Base-by-base conservation (phyloP, 2,113 vertebrate genomes). In the Chaetodon auriga region DNA sequence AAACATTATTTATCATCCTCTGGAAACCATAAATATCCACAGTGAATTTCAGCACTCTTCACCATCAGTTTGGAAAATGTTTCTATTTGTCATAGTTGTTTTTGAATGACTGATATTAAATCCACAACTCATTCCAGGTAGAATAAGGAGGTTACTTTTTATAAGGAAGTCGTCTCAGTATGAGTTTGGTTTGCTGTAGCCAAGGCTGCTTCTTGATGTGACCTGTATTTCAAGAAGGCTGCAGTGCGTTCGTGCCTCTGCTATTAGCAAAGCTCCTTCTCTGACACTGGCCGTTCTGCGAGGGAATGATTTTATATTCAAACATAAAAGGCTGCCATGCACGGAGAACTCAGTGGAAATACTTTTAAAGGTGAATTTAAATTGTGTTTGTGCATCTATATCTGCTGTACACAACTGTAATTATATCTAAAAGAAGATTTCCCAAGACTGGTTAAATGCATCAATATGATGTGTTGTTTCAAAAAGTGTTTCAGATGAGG, bases 251-350 rank as follows among this genome's bases (percentile, higher is more conserved):
- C 15, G 16, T 38, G 73, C 16, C 30, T 30, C n/a, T 48, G 11
- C 62, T 74, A 70, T 51, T 66, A 61, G 54, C 36, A 61, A 68
- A 68, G 46, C 63, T 61, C 2, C 25, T 65, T 49, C 36, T 61
- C 16, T 68, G 45, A 81, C 55, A 45, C 23, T 23, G 63, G 36
- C 45, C 7, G 0, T 46, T 68, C 80, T 54, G 41, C 19, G 65
- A 57, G 64, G 38, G 25, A 68, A 21, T 49, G 75, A 41, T 66
- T 58, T 53, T 54, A 68, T 45, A 23, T 75, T 68, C 4, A 23
- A 36, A 75, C 55, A 62, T 82, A 38, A 53, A 53, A 81, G 74
- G 43, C 78, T 72, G 18, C 30, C 63, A 45, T 35, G 45, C 54
- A 35, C 54, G 23, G 25, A 75, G 48, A 53, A 14, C 18, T 58